Evolutionary conservation across 1,140 invertebrate species (phyloP).

Genomic region (Sipha flava): DNA sequence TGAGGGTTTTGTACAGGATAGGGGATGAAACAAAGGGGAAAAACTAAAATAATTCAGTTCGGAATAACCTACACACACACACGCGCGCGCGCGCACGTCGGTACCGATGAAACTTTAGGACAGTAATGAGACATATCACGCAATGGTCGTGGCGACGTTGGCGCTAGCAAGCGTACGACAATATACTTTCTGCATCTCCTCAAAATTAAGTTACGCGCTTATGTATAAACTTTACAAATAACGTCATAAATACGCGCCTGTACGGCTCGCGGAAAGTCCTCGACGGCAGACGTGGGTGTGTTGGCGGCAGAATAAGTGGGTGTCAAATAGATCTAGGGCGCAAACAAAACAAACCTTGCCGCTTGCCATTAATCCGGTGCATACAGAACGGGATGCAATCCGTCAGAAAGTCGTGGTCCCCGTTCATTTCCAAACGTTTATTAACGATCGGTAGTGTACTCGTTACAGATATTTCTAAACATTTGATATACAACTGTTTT

Average conservation of each 20-base stretch:
- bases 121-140: neutral
- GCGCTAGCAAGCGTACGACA: neutral
- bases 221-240: slow-evolving; percentile 10
- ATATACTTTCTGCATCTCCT: neutral
- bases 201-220: neutral
- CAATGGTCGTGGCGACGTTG: neutral
- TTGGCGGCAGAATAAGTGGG: too few species aligned
- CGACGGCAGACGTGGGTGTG: neutral
- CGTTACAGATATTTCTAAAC: too few species aligned
- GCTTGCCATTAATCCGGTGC: neutral
- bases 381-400: neutral
- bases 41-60: neutral
- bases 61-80: neutral
- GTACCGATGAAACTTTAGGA: neutral
- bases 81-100: too few species aligned
- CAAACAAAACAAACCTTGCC: neutral
- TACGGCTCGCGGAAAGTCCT: neutral
- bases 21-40: neutral
- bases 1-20: neutral
- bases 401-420: neutral
- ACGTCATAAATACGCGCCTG: neutral
- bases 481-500: too few species aligned
- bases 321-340: too few species aligned
- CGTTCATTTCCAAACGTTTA: neutral
- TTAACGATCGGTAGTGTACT: too few species aligned